phyloP scores from a whole-genome alignment of 2,888 invertebrate species.

The Watsonalla cultraria region DNA sequence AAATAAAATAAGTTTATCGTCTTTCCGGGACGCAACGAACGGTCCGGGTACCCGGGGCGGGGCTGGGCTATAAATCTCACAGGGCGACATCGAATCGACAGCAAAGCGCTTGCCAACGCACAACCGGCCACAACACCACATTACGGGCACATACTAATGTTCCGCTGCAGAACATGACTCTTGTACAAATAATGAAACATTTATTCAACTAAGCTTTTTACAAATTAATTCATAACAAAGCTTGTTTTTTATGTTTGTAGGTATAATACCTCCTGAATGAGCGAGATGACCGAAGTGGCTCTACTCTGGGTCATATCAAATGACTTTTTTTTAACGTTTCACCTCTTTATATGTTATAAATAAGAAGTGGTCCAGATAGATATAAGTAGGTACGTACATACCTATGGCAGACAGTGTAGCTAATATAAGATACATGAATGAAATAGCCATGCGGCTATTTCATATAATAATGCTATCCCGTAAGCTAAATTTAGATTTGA shows the following conservation, averaged over 20 bases:
- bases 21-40: constrained; percentile 39
- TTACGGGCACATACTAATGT: constrained; percentile 51
- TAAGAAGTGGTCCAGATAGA: background rate
- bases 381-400: background rate
- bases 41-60: constrained; percentile 29
- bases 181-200: background rate
- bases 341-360: too few relatives aligned
- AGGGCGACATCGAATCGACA: constrained; percentile 52
- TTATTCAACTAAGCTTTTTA: background rate
- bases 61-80: constrained; percentile 49
- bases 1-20: constrained; percentile 44
- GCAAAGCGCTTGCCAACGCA: constrained; percentile 45
- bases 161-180: constrained; percentile 34
- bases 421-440: background rate
- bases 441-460: too few relatives aligned
- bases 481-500: background rate
- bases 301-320: too few relatives aligned
- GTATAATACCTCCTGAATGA: too few relatives aligned
- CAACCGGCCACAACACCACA: constrained; percentile 42
- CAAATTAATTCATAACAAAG: too few relatives aligned
- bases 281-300: too few relatives aligned
- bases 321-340: too few relatives aligned
- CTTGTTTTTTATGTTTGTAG: too few relatives aligned
- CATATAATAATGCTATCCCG: background rate
- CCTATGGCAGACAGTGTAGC: background rate